A percentile compares a stretch with the other conserved stretches of the same genome.
Conservation (phyloP, 2,113 vertebrate species). For the Siphamia tubifer region DNA sequence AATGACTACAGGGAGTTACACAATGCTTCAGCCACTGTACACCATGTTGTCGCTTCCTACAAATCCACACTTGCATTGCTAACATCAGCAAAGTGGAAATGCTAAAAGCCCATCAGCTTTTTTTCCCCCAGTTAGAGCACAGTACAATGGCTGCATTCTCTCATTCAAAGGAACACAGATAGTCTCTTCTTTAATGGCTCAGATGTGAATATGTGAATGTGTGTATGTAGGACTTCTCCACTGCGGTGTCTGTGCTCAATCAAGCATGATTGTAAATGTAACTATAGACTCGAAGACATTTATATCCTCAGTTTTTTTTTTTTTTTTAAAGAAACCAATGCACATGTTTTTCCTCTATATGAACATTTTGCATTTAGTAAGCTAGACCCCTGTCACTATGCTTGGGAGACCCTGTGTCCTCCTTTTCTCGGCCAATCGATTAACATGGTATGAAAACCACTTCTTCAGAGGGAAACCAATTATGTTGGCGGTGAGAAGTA, state of each 20-base stretch:
- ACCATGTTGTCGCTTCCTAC: not conserved
- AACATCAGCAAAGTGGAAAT: not conserved
- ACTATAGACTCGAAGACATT: too few species aligned
- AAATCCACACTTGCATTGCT: slow-evolving; percentile 7
- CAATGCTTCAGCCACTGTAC: slow-evolving; percentile 6
- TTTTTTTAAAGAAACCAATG: too few species aligned
- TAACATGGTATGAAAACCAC: slow-evolving; percentile 55
- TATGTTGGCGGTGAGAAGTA: slow-evolving; percentile 48
- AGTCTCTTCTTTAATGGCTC: not conserved
- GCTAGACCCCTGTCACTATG: slow-evolving; percentile 8
- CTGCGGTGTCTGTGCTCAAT: too few species aligned
- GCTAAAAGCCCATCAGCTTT: slow-evolving; percentile 9
- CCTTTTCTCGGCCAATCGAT: slow-evolving; percentile 52
- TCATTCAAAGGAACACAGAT: not conserved
- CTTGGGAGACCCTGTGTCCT: slow-evolving; percentile 26
- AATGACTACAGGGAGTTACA: slow-evolving; percentile 18
- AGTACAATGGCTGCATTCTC: not conserved
- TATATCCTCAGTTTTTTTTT: not conserved
- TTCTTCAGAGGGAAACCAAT: slow-evolving; percentile 64
- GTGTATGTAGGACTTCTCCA: not conserved
- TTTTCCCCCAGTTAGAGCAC: not conserved
- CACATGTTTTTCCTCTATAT: slow-evolving; percentile 9
- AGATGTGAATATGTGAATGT: not conserved
- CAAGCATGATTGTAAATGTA: not conserved
- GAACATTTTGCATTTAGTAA: slow-evolving; percentile 4